A percentile compares a stretch with the other conserved stretches of the same genome.
Conservation (phyloP, 2,888 invertebrate genomes). For the Napeogenes sylphis region DNA sequence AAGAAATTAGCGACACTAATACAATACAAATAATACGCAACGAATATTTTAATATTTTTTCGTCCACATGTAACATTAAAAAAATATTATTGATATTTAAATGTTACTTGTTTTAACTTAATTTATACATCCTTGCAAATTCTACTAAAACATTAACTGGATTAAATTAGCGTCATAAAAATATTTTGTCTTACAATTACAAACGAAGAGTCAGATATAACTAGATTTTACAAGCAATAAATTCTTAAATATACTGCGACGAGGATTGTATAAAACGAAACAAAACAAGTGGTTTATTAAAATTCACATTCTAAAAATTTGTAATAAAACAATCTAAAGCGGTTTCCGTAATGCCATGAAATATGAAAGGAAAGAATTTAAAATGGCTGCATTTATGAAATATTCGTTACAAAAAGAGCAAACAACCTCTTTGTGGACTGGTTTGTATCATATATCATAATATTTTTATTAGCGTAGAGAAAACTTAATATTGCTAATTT, state of each 20-base stretch:
- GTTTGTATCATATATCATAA: too few species aligned
- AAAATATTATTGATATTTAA: too few species aligned
- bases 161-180: too few species aligned
- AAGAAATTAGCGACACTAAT: too few species aligned
- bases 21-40: not conserved
- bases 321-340: conserved; percentile 63
- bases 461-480: too few species aligned
- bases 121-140: too few species aligned
- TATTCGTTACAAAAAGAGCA: conserved; percentile 39
- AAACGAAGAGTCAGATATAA: conserved; percentile 20
- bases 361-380: conserved; percentile 59
- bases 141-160: too few species aligned
- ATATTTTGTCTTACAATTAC: conserved; percentile 12
- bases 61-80: too few species aligned
- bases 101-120: too few species aligned
- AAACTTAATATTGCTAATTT: not conserved
- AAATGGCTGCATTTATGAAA: conserved; percentile 56
- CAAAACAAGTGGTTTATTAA: conserved; percentile 56
- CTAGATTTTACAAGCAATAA: conserved; percentile 42
- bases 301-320: conserved; percentile 60
- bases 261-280: conserved; percentile 60
- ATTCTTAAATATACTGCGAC: conserved; percentile 47
- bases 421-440: conserved; percentile 9
- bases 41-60: too few species aligned
- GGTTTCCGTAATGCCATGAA: conserved; percentile 56